A percentile compares a stretch with the other conserved stretches of the same genome.
phyloP scores from a whole-genome alignment of 2,888 invertebrate genomes.

The Teleogryllus oceanicus region DNA sequence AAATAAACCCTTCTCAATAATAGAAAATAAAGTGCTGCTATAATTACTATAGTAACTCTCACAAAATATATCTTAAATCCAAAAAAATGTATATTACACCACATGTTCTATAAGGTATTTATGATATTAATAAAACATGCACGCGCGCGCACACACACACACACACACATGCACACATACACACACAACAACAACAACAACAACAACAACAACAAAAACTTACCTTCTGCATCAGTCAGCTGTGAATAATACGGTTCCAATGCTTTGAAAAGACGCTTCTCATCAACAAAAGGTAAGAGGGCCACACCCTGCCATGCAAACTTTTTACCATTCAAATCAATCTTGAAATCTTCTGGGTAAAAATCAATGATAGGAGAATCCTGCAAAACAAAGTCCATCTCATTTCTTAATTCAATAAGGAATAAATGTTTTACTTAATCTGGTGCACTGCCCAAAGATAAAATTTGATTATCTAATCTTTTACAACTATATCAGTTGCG shows the following conservation, averaged over 20 bases:
- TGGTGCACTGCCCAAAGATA: no score
- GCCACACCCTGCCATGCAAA: conserved; percentile 99
- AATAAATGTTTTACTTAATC: no score
- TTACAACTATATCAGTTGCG: background rate
- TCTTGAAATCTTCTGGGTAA: conserved; percentile 86
- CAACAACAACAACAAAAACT: conserved; percentile 41
- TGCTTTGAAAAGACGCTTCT: conserved; percentile 79
- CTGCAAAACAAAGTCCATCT: conserved; percentile 48
- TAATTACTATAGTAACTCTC: no score
- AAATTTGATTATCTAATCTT: background rate
- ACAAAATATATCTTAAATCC: no score
- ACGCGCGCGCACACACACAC: no score
- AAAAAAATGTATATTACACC: no score
- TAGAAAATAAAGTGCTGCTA: no score
- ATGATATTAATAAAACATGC: no score
- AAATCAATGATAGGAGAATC: conserved; percentile 96
- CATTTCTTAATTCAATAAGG: conserved; percentile 21
- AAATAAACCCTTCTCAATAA: no score
- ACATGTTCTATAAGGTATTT: no score
- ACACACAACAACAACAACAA: background rate
- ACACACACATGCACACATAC: no score
- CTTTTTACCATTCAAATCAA: conserved; percentile 98
- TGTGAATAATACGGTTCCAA: conserved; percentile 73
- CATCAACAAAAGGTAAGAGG: conserved; percentile 95
- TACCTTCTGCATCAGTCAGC: conserved; percentile 79